Base-by-base conservation (phyloP, 35 echinoderm and acorn worm species). In the Diadema setosum region DNA sequence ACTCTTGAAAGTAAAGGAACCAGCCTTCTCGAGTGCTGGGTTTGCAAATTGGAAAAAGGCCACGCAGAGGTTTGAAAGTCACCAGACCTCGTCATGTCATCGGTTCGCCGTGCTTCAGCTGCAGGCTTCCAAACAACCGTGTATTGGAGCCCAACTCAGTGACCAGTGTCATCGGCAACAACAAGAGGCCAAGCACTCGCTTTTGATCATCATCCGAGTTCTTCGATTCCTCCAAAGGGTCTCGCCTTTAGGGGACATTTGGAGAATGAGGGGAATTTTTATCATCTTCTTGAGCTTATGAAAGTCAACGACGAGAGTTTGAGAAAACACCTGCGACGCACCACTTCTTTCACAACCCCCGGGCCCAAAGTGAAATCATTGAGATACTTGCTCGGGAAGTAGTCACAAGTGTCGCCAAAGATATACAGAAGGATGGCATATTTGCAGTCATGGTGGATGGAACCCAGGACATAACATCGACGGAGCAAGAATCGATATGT, bases 21-120 rank as follows among this genome's bases (percentile, higher is more conserved):
- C 32, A 12, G 58, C 91, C 14, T 93, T 93, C 50, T 30, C 61
- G 0, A 16, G 58, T 34, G 49, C 30, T 36, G 91, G 91, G 9
- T 89, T 93, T 75, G 50, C 74, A 9, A 89, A 89, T 35, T 93
- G 91, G 91, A 93, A 83, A 37, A 93, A 93, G 44, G 85, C 33
- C 4, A 69, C 30, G 30, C 33, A 74, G 4, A 82, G 65, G 81
- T 93, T 88, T 65, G 12, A 57, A 39, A 36, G 39, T 15, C 80
- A 93, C 58, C 73, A 93, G 35, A 58, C 58, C 24, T 88, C 91
- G 3, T 57, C 65, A 26, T 29, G 58, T 39, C 91, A 88, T 58
- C 42, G 69, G 24, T 17, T 91, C 44, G 4, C 91, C 31, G 1
- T 70, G 58, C n/a, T 4, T 20, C 37, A 46, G 18, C 24, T 23